A percentile compares a stretch with the other conserved stretches of the same genome.
phyloP scores from a whole-genome alignment of 2,113 vertebrate species.

The Rattus norvegicus region GRCr8 NC_086023.1:59325001-59325500 shows the following conservation, averaged over 20 bases:
- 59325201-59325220: not conserved
- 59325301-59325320: not conserved
- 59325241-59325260: not conserved
- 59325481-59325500: not conserved
- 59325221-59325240: not conserved
- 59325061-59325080: not conserved
- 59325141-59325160: not conserved
- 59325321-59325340: not conserved
- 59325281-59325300: not conserved
- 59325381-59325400: not conserved
- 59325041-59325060: not conserved
- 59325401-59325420: not conserved
- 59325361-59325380: not conserved
- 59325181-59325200: not conserved
- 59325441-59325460: not conserved
- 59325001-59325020: conserved; percentile 2
- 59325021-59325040: not conserved
- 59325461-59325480: not conserved
- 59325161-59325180: not conserved
- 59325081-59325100: not conserved
- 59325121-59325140: not conserved
- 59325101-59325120: not conserved
- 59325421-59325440: not conserved
- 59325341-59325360: not conserved
- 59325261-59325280: not conserved